A percentile compares a stretch with the other conserved stretches of the same genome.
Conservation (phyloP, 1,140 invertebrate genomes). For the Elymnias hypermnestra region DNA sequence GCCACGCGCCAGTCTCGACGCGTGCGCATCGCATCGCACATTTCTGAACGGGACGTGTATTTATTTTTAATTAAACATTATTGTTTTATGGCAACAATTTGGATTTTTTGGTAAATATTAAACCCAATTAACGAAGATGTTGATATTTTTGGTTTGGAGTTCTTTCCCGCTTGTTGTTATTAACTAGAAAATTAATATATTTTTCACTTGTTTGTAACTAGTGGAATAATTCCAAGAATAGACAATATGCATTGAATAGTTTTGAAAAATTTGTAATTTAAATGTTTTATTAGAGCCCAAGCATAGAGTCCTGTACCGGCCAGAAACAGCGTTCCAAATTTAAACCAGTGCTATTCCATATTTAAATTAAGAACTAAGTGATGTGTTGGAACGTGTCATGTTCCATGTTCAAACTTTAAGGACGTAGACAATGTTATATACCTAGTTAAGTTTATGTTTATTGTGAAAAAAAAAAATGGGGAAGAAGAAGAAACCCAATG, state of each 20-base stretch:
- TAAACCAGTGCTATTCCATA: conserved; percentile 28
- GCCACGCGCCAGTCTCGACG: conserved; percentile 57
- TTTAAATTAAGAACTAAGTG: conserved; percentile 27
- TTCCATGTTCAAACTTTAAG: conserved; percentile 17
- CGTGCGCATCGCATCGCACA: conserved; percentile 45
- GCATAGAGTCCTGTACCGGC: conserved; percentile 54
- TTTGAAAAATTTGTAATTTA: too few species aligned
- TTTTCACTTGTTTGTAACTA: too few species aligned
- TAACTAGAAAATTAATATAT: conserved; percentile 3
- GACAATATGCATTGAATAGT: too few species aligned
- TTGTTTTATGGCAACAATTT: conserved; percentile 6
- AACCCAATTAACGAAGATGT: background rate
- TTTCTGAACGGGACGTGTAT: conserved; percentile 25
- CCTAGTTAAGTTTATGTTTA: conserved; percentile 34
- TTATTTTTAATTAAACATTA: conserved; percentile 19
- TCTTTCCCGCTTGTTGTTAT: conserved; percentile 5
- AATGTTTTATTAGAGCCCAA: conserved; percentile 43
- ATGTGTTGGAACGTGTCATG: conserved; percentile 20
- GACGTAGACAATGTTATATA: conserved; percentile 32
- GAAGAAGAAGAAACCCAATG: conserved; percentile 64
- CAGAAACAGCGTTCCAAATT: conserved; percentile 42
- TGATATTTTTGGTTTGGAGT: background rate
- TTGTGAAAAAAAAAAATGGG: conserved; percentile 47
- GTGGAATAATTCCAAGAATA: too few species aligned
- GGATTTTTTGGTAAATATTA: conserved; percentile 7